Evolutionary conservation across 2,113 vertebrate species (phyloP).

Genomic region (Mesitornis unicolor): DNA sequence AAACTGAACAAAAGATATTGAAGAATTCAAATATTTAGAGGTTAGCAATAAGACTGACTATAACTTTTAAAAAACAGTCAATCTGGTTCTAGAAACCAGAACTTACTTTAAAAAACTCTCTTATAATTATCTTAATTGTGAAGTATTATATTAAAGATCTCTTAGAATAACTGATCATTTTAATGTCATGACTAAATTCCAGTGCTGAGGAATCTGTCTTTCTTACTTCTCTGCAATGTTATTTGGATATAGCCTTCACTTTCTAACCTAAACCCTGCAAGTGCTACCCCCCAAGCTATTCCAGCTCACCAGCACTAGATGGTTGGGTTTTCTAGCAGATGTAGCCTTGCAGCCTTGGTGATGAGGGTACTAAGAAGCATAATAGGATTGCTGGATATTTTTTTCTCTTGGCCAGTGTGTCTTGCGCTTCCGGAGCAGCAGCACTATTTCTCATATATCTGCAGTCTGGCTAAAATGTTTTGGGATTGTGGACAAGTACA

Average conservation of each 20-base stretch:
- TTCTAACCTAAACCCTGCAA: not conserved
- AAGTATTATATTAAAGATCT: not conserved
- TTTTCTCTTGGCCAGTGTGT: not conserved
- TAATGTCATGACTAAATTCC: not conserved
- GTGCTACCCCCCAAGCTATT: not conserved
- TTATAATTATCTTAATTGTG: not conserved
- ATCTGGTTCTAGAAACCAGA: not conserved
- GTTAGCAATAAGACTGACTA: not conserved
- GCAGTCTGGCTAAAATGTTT: not conserved
- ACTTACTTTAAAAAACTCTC: not conserved
- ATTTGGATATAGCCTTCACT: not conserved
- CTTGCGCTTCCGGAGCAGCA: not conserved
- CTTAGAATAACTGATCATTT: not conserved
- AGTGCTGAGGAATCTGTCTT: not conserved
- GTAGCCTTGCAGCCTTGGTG: not conserved
- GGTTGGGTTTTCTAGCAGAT: not conserved
- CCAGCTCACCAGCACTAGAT: not conserved
- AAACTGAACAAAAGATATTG: not conserved
- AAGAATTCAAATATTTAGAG: not conserved
- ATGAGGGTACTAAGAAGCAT: not conserved
- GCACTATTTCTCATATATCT: not conserved
- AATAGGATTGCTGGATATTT: not conserved
- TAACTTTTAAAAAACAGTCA: not conserved
- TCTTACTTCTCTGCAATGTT: not conserved
- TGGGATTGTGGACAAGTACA: not conserved